Evolutionary conservation across 2,888 invertebrate species (phyloP), one percentile per base, ranked within the genome.

Genomic region (Nineta flava): DNA sequence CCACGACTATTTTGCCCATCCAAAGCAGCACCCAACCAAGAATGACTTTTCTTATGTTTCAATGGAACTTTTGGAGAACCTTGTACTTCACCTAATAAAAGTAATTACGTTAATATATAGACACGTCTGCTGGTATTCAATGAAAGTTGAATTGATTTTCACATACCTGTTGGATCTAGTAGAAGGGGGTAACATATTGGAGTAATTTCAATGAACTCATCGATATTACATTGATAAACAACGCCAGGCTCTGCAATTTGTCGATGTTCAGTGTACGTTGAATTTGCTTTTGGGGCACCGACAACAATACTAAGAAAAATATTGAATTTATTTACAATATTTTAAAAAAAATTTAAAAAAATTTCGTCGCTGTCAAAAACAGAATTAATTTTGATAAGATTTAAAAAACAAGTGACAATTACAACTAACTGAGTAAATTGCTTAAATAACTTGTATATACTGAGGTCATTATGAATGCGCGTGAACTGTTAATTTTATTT

Each of bases 241-340:
- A 71, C 67, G n/a, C 76, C 76, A 4, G 73, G 71, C 59, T 75
- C 71, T 44, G 62, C 60, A 2, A 71, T 57, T 41, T 61, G 56
- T 2, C 61, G 56, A 51, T 69, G 68, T 3, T 58, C 55, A 44
- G 61, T 59, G 43, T 65, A 56, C 0, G 67, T 64, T 6, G 71
- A 72, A 58, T 74, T 74, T 9, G 71, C 72, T 49, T 67, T 67
- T 3, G 76, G 75, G n/a, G 74, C 73, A 35, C 73, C 74, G 52
- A 73, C 62, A 34, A 75, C 57, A 19, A 75, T 48, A 62, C 75
- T 75, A 52, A 2, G 60, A 60, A 26, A 17, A 41, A 50, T 51
- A 38, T 10, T n/a, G 2, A 38, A 38, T n/a, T 38, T 16, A 42
- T 42, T n/a, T n/a, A n/a, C 13, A 42, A 19, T 15, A 16, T 9